Conservation (phyloP, 2,888 invertebrate genomes). For the Tenthredo mesomela region DNA sequence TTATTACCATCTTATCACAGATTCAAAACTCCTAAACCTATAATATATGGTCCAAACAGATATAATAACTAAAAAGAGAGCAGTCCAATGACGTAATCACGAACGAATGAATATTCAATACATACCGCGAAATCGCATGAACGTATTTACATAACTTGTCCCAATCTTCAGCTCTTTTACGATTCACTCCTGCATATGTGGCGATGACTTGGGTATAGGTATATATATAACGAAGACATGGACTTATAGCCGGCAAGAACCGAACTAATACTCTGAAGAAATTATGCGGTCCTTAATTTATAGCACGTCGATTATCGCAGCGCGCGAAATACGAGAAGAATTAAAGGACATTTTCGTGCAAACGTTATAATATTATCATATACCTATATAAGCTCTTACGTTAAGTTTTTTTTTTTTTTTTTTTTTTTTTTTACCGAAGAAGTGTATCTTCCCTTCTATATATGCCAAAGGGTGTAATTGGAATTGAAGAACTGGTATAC, state of each 20-base stretch:
- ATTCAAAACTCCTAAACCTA: background rate
- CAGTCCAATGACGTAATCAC: background rate
- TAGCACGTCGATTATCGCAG: too few species aligned
- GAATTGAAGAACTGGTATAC: background rate
- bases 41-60: too few species aligned
- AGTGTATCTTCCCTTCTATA: background rate
- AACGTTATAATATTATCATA: background rate
- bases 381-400: background rate
- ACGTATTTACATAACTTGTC: constrained; percentile 70
- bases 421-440: background rate
- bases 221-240: background rate
- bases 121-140: constrained; percentile 39
- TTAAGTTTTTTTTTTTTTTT: background rate
- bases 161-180: constrained; percentile 55
- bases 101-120: constrained; percentile 67
- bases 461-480: background rate
- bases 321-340: background rate
- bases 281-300: background rate
- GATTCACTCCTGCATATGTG: constrained; percentile 14
- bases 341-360: background rate
- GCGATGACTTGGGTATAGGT: background rate
- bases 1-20: too few species aligned
- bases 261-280: background rate
- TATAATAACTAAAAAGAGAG: background rate
- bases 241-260: background rate